Evolutionary conservation across 2,888 invertebrate species (phyloP), one percentile per base, ranked within the genome.

Genomic region (Periphyllus acericola): DNA sequence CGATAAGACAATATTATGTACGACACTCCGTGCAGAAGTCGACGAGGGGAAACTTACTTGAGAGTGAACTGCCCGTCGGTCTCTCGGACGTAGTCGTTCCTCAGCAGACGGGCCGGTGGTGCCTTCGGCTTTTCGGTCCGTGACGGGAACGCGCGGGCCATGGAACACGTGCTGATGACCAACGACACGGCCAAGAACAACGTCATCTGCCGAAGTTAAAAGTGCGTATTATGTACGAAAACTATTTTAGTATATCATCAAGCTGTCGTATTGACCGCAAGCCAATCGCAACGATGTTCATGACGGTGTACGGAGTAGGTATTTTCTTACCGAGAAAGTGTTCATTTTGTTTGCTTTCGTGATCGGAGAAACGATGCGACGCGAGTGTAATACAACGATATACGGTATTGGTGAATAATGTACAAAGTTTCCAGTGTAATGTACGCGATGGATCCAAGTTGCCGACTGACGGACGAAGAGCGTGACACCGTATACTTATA

Each of bases 31-130:
- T 46, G 14, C 14, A 46, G 46, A 46, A 46, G 11, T 46, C 46
- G 8, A 14, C 46, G 14, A 1, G 2, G 32, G 17, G 17, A 71
- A 29, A 81, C 81, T 81, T 11, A 83, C 83, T 74, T 74, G n/a
- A 83, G 74, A 21, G 34, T 74, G 9, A 74, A 83, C 83, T 83
- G 72, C 60, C 83, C 83, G 11, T 21, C 55, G 9, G 19, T 55
- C 3, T 55, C 55, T n/a, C 34, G 34, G 17, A 74, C 36, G 36
- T 83, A 83, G 19, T 83, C 72, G 29, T 83, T 36, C 55, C n/a
- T 83, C 55, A 83, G 17, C 0, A 83, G 25, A 9, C 74, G 83
- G 9, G 36, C 74, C 19, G 4, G 19, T 0, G 72, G 72, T 1
- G 29, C 11, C 19, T 74, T 55, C 11, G 74, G n/a, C 36, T 36